These are phyloP conservation scores for Rhyacichthys aspro DNA, from an alignment of 2,797 vertebrate species.

Conservation along the genomic window DNA sequence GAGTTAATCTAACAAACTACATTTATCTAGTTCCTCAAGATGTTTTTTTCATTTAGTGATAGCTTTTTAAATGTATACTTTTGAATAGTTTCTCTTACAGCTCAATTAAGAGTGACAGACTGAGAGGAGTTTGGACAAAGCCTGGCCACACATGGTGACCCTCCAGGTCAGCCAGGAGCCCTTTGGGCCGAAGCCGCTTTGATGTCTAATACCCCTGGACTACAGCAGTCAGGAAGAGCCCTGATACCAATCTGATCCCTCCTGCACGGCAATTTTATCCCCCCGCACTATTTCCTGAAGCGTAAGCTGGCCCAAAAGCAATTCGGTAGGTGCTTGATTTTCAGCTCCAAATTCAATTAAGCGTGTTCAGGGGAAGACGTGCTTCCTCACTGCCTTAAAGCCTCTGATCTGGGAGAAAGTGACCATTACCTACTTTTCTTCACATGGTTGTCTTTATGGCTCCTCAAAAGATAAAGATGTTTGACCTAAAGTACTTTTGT, in stretches of 20 bases:
- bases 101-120: constrained; percentile 13
- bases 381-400: constrained; percentile 16
- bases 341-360: constrained; percentile 35
- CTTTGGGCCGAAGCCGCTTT: constrained; percentile 40
- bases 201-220: constrained; percentile 45
- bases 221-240: constrained; percentile 46
- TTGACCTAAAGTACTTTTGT: neutral
- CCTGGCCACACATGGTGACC: constrained; percentile 43
- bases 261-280: constrained; percentile 46
- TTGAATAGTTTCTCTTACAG: constrained; percentile 1
- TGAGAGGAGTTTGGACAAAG: constrained; percentile 32
- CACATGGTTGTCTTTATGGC: constrained; percentile 2
- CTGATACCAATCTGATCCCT: constrained; percentile 52
- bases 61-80: neutral
- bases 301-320: constrained; percentile 29
- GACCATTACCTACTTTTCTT: neutral
- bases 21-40: neutral
- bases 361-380: neutral
- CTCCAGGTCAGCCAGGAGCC: constrained; percentile 32
- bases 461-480: neutral
- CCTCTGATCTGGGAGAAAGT: constrained; percentile 11
- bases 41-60: neutral
- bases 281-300: constrained; percentile 38
- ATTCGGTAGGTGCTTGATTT: constrained; percentile 29
- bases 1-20: neutral